phyloP scores from a whole-genome alignment of 1,140 invertebrate genomes.

The Drosophila equinoxialis region DNA sequence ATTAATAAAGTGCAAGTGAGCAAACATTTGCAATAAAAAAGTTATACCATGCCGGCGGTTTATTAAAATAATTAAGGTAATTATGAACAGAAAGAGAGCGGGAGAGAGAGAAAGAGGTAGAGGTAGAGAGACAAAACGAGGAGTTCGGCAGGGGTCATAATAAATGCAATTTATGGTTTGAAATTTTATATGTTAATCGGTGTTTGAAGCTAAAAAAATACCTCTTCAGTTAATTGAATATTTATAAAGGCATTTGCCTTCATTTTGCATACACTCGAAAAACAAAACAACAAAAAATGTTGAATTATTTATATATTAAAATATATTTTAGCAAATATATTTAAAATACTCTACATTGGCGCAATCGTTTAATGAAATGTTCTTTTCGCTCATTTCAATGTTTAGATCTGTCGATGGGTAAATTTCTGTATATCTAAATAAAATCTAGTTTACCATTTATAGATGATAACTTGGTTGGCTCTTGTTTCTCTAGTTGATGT shows the following conservation, averaged over 20 bases:
- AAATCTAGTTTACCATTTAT: slow-evolving; percentile 74
- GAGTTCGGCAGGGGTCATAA: slow-evolving; percentile 31
- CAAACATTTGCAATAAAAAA: slow-evolving; percentile 66
- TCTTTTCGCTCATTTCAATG: no score
- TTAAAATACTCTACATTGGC: no score
- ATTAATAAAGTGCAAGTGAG: slow-evolving; percentile 73
- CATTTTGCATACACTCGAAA: background rate
- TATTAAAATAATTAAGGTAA: slow-evolving; percentile 82
- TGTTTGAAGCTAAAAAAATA: slow-evolving; percentile 21
- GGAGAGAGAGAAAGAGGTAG: background rate
- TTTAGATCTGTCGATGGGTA: slow-evolving; percentile 27
- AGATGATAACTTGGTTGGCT: slow-evolving; percentile 56
- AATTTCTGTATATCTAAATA: slow-evolving; percentile 59
- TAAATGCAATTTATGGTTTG: slow-evolving; percentile 67
- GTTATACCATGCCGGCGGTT: slow-evolving; percentile 54
- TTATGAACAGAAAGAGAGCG: slow-evolving; percentile 52
- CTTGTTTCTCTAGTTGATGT: slow-evolving; percentile 12
- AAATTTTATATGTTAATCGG: slow-evolving; percentile 48
- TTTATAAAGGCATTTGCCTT: slow-evolving; percentile 15
- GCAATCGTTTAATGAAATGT: no score
- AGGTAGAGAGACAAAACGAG: no score
- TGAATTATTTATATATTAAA: no score
- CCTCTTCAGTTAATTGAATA: slow-evolving; percentile 36
- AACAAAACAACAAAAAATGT: no score
- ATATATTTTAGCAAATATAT: no score